phyloP scores from a whole-genome alignment of 2,888 invertebrate species.

The Bugulina stolonifera region DNA sequence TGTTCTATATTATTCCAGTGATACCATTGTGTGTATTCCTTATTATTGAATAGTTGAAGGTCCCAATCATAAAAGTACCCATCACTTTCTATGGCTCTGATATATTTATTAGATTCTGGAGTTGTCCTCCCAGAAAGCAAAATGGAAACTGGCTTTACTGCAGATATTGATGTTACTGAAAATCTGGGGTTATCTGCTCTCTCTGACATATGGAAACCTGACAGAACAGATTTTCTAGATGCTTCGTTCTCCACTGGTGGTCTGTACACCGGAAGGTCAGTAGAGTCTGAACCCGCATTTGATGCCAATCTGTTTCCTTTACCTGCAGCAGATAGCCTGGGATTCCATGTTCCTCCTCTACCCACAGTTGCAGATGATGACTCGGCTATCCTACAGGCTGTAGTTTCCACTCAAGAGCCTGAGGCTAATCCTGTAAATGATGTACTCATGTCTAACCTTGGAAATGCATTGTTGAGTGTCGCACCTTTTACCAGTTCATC shows the following conservation, averaged over 20 bases:
- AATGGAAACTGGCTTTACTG: background rate
- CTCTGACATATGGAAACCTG: conserved; percentile 14
- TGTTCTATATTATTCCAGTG: too few relatives aligned
- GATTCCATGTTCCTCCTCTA: too few relatives aligned
- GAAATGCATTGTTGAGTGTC: too few relatives aligned
- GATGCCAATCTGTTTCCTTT: background rate
- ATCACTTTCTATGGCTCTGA: too few relatives aligned
- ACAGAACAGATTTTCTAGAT: background rate
- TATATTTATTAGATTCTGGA: background rate
- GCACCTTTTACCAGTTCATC: too few relatives aligned
- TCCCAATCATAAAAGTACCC: too few relatives aligned
- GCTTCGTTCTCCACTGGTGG: background rate
- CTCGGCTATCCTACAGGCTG: conserved; percentile 7
- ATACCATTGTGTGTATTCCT: too few relatives aligned
- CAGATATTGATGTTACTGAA: background rate
- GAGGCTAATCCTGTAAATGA: too few relatives aligned
- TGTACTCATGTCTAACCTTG: too few relatives aligned
- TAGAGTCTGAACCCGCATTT: background rate
- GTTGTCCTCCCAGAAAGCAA: background rate
- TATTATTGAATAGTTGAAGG: too few relatives aligned
- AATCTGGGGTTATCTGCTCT: background rate
- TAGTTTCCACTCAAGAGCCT: background rate
- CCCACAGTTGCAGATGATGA: background rate
- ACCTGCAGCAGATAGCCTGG: background rate
- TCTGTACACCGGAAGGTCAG: background rate